These are phyloP conservation scores for Plebejus melissa DNA, from an alignment of 2,888 invertebrate species.

Conservation along the genomic window DNA sequence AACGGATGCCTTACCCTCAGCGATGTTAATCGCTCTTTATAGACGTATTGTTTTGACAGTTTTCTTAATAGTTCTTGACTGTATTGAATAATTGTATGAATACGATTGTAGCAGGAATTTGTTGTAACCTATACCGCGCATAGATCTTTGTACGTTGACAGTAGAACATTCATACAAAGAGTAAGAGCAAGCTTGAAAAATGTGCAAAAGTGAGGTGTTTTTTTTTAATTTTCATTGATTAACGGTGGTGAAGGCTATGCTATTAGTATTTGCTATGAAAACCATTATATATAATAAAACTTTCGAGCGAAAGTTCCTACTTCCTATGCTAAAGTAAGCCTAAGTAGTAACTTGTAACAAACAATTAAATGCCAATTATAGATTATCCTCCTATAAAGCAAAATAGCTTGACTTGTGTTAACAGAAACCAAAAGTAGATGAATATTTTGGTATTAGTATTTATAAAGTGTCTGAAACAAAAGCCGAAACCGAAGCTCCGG, in stretches of 20 bases:
- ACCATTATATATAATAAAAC: background rate
- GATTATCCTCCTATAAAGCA: background rate
- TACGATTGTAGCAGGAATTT: background rate
- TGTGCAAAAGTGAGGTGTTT: background rate
- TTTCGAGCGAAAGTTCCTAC: background rate
- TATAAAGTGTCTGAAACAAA: too few relatives aligned
- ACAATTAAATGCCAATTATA: background rate
- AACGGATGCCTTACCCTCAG: slow-evolving; percentile 20
- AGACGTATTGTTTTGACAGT: background rate
- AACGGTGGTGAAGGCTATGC: background rate
- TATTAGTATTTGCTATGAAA: background rate
- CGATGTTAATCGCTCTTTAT: slow-evolving; percentile 14
- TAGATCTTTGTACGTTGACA: too few relatives aligned
- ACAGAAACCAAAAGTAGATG: background rate
- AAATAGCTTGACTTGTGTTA: background rate
- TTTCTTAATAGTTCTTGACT: slow-evolving; percentile 13
- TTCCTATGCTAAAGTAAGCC: background rate
- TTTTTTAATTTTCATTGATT: background rate
- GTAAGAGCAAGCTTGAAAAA: background rate
- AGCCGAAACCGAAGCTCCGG: too few relatives aligned
- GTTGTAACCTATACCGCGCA: background rate
- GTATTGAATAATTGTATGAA: background rate
- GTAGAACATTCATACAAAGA: too few relatives aligned
- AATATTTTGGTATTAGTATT: too few relatives aligned
- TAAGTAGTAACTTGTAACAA: background rate